Evolutionary conservation across 2,113 vertebrate genomes (phyloP).

Genomic region (Condylura cristata): DNA sequence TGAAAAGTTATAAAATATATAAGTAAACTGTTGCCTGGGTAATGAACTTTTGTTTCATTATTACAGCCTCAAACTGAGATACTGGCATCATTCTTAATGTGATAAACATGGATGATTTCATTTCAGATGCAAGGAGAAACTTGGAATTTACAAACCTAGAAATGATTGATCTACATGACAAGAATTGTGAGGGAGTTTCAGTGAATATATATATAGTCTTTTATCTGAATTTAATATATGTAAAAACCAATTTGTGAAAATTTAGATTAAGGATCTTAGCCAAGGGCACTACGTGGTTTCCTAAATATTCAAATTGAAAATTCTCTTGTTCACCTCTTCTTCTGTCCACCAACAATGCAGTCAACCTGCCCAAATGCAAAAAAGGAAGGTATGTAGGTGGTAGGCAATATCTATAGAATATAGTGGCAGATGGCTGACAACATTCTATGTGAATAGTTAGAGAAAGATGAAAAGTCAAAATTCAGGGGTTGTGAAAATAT

Average conservation of each 20-base stretch:
- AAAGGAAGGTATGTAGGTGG: not conserved
- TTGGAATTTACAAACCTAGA: not conserved
- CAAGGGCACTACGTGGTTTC: not conserved
- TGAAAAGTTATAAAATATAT: not conserved
- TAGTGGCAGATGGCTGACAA: not conserved
- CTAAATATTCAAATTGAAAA: not conserved
- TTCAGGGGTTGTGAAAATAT: not conserved
- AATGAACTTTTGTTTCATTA: not conserved
- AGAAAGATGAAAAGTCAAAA: not conserved
- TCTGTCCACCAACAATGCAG: not conserved
- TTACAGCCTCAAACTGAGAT: not conserved
- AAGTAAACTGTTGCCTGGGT: not conserved
- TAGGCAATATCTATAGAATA: not conserved
- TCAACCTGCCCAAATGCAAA: not conserved
- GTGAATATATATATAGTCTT: not conserved
- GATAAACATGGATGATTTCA: not conserved
- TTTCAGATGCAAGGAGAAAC: not conserved
- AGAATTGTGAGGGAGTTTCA: not conserved
- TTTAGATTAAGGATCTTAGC: not conserved
- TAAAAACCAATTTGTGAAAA: not conserved
- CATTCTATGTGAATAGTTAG: not conserved
- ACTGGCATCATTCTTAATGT: not conserved
- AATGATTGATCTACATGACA: not conserved
- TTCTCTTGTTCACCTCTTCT: not conserved
- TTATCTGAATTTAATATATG: slow-evolving; percentile 2